Evolutionary conservation across 1,140 invertebrate genomes (phyloP).

Genomic region (Drosophila malerkotliana): DNA sequence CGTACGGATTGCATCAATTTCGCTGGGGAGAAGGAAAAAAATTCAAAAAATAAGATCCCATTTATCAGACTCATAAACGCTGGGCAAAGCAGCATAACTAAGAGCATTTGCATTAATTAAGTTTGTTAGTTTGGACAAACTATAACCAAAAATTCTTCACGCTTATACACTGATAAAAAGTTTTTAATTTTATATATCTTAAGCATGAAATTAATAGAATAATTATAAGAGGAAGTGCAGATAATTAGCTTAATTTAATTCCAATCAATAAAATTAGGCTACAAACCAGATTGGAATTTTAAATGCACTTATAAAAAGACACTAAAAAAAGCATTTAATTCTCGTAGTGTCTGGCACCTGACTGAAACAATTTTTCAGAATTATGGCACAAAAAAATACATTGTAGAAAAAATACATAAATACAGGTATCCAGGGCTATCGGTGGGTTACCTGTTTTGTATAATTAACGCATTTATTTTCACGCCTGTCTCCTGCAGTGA

Average conservation of each 20-base stretch:
- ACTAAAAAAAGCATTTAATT: background rate
- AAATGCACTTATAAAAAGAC: background rate
- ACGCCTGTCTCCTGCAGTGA: constrained; percentile 46
- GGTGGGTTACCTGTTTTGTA: constrained; percentile 26
- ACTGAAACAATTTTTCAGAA: constrained; percentile 31
- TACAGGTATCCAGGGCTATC: constrained; percentile 6
- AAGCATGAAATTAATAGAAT: background rate
- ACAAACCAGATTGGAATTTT: background rate
- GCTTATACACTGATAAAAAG: background rate
- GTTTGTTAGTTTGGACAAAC: constrained; percentile 20
- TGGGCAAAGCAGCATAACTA: constrained; percentile 17
- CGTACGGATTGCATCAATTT: constrained; percentile 87
- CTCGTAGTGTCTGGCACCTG: constrained; percentile 4
- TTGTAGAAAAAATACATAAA: constrained; percentile 4
- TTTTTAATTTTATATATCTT: background rate
- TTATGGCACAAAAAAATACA: constrained; percentile 7
- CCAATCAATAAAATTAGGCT: background rate
- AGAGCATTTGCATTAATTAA: constrained; percentile 40
- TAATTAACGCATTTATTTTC: constrained; percentile 53
- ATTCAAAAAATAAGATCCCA: constrained; percentile 22
- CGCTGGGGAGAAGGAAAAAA: constrained; percentile 83
- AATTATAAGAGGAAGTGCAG: constrained; percentile 2
- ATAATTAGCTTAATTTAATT: background rate
- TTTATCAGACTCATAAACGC: constrained; percentile 52
- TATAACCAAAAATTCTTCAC: background rate